Percentiles rank a stretch among this genome's conserved stretches.
phyloP scores from a whole-genome alignment of 2,888 invertebrate genomes.

The Congeria kusceri region DNA sequence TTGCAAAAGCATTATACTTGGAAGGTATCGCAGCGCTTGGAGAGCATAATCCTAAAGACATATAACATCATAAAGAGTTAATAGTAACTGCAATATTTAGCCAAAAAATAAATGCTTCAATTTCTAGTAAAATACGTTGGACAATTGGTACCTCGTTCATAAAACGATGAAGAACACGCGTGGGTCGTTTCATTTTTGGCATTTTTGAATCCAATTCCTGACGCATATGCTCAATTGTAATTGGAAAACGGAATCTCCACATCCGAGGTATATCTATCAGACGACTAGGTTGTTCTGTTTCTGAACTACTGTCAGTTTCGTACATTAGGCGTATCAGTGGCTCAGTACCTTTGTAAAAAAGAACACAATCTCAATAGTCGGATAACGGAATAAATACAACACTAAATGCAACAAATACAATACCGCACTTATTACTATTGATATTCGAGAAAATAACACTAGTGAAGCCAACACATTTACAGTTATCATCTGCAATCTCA shows the following conservation, averaged over 20 bases:
- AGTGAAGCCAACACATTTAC: constrained; percentile 50
- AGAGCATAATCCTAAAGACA: constrained; percentile 67
- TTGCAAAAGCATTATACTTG: constrained; percentile 72
- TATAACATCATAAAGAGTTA: too few relatives aligned
- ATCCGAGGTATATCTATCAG: constrained; percentile 55
- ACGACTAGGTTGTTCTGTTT: constrained; percentile 15
- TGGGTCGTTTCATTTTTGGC: neutral
- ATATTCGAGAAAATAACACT: too few relatives aligned
- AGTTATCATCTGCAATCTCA: constrained; percentile 57
- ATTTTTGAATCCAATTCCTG: constrained; percentile 10
- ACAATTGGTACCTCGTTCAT: constrained; percentile 47
- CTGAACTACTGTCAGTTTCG: constrained; percentile 47
- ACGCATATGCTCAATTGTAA: constrained; percentile 31
- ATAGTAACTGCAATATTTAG: too few relatives aligned
- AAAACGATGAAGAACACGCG: constrained; percentile 30
- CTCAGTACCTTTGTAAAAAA: constrained; percentile 43
- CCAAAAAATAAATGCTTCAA: too few relatives aligned
- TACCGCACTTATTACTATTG: too few relatives aligned
- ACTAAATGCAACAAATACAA: too few relatives aligned
- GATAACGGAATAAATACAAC: too few relatives aligned
- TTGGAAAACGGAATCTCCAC: constrained; percentile 68
- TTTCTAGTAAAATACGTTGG: too few relatives aligned
- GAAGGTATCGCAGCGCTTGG: constrained; percentile 71
- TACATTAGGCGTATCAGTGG: constrained; percentile 63
- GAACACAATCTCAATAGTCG: too few relatives aligned